Percentiles rank a stretch among this genome's conserved stretches.
These are phyloP conservation scores for Eutolmus rufibarbis DNA, from an alignment of 2,888 invertebrate species.

Conservation along the genomic window DNA sequence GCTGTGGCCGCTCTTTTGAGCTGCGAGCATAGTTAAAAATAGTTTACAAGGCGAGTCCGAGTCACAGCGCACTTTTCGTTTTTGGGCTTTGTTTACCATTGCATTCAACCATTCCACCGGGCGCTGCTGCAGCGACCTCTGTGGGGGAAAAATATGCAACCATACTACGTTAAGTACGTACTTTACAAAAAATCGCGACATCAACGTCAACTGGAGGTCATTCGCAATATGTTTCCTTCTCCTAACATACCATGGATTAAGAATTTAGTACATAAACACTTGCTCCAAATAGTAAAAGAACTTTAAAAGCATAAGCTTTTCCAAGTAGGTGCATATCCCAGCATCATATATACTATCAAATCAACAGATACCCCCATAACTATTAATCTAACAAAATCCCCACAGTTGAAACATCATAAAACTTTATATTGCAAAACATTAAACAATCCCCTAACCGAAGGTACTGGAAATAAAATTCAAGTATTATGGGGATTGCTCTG, in stretches of 20 bases:
- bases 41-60: slow-evolving; percentile 23
- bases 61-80: slow-evolving; percentile 3
- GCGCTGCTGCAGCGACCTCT: neutral
- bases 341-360: neutral
- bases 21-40: slow-evolving; percentile 16
- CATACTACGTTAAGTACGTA: neutral
- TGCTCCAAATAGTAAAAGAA: neutral
- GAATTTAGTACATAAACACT: neutral
- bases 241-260: neutral
- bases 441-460: neutral
- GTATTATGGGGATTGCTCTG: neutral
- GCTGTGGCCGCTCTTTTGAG: neutral
- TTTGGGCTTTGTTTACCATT: slow-evolving; percentile 2
- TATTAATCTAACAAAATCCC: neutral
- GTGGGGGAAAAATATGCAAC: neutral
- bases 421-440: neutral
- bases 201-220: neutral
- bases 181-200: neutral
- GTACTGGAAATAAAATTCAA: neutral
- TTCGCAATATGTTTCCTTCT: neutral
- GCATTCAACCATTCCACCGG: neutral
- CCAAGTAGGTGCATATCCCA: neutral
- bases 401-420: neutral
- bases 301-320: too few relatives aligned
- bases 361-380: neutral